Percentiles rank a stretch among this genome's conserved stretches.
Conservation (phyloP, 2,797 vertebrate species). For the Myiotriccus ornatus region DNA sequence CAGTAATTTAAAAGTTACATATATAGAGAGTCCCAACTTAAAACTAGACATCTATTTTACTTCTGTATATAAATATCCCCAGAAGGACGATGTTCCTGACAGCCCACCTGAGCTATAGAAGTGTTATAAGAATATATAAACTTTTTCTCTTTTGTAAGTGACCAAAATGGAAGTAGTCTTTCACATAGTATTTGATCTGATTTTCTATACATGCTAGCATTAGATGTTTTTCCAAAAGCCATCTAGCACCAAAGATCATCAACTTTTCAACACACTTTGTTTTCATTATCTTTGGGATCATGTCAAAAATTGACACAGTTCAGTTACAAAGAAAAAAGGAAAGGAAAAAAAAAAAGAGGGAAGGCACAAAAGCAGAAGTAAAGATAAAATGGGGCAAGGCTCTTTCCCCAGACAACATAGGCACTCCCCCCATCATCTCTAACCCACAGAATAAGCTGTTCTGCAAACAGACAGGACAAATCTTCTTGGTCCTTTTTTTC, state of each 20-base stretch:
- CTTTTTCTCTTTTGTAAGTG: background rate
- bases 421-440: background rate
- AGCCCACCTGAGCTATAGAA: background rate
- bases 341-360: rapidly evolving
- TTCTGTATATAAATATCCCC: background rate
- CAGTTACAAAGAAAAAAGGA: background rate
- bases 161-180: background rate
- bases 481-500: background rate
- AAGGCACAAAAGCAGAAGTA: background rate
- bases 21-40: background rate
- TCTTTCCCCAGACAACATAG: background rate
- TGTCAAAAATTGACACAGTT: background rate
- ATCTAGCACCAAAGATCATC: background rate
- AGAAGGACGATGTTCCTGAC: background rate
- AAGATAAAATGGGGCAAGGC: background rate
- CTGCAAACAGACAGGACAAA: background rate
- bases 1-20: background rate
- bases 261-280: background rate
- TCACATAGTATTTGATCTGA: background rate
- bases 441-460: background rate
- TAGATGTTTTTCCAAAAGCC: background rate
- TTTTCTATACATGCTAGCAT: background rate
- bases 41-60: background rate
- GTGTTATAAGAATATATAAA: background rate
- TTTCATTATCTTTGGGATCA: background rate